Base-by-base conservation (phyloP, 2,888 invertebrate genomes). In the Euspilapteryx auroguttella region DNA sequence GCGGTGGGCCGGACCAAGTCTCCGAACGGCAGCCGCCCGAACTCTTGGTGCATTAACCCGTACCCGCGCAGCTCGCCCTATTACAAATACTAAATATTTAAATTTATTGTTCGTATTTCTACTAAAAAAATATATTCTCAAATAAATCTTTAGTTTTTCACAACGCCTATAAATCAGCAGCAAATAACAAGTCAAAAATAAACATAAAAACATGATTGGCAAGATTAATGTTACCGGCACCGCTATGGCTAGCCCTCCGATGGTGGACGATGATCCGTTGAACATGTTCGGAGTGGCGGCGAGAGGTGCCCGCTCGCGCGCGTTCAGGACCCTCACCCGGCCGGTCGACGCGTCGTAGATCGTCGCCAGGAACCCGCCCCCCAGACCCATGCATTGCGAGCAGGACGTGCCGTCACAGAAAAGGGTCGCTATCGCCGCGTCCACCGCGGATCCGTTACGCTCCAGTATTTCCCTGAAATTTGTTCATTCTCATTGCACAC, bases 51-150 rank as follows among this genome's bases (percentile, higher is more conserved):
- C 20, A 91, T 82, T 32, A 78, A 82, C 80, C 87, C 86, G 55
- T 92, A 92, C 2, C 96, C 96, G 31, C 80, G 69, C 10, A 96
- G 56, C 61, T 95, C 95, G 6, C 94, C 94, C 22, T 4, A 8
- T 22, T 22, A 5, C 4, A 22, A 22, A n/a, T 8, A 7, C 10
- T 25, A 25, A 13, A 13, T n/a, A n/a, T n/a, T n/a, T n/a, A n/a
- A n/a, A n/a, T n/a, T n/a, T n/a, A n/a, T n/a, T n/a, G n/a, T n/a
- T n/a, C n/a, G n/a, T n/a, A n/a, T n/a, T n/a, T n/a, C n/a, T n/a
- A n/a, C n/a, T n/a, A n/a, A n/a, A n/a, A n/a, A n/a, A n/a, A n/a
- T n/a, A n/a, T n/a, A n/a, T n/a, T n/a, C n/a, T n/a, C n/a, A n/a
- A n/a, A n/a, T n/a, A n/a, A n/a, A n/a, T n/a, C n/a, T n/a, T n/a